Evolutionary conservation across 37 sponge, comb jelly and placozoan genomes (phyloP).

Genomic region (Geodia barretti): DNA sequence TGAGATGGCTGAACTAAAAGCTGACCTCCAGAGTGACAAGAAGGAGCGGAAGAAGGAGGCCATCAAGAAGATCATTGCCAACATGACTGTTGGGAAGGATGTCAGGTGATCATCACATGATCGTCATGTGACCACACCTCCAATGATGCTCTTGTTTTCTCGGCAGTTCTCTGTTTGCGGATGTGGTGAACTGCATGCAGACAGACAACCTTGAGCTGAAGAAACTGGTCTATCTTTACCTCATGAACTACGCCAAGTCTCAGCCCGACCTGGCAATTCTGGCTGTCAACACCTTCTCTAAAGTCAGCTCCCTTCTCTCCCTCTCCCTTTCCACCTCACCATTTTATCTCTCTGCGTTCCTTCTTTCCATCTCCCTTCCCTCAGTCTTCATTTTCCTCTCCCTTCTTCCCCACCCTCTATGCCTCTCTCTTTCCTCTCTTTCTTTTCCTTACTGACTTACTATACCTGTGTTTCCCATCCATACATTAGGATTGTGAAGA

Average conservation of each 20-base stretch:
- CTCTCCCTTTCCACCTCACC: too few relatives aligned
- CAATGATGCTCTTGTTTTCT: background rate
- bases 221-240: conserved; percentile 98
- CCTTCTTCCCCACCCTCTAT: too few relatives aligned
- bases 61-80: conserved; percentile 99
- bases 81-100: conserved; percentile 99
- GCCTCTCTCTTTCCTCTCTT: background rate
- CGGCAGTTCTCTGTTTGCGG: conserved; percentile 90
- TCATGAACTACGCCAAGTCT: conserved; percentile 99
- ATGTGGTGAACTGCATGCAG: conserved; percentile 99
- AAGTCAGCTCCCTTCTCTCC: too few relatives aligned
- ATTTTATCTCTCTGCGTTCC: too few relatives aligned
- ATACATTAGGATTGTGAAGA: conserved; percentile 82
- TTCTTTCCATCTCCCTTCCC: background rate
- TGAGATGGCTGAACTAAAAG: conserved; percentile 94
- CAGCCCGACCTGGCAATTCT: conserved; percentile 97
- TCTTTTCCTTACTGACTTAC: background rate
- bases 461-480: background rate
- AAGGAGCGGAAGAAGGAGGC: conserved; percentile 96
- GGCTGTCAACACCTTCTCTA: conserved; percentile 99
- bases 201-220: conserved; percentile 98
- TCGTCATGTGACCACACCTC: background rate
- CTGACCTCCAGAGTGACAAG: conserved; percentile 96
- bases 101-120: conserved; percentile 69
- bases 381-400: too few relatives aligned